Evolutionary conservation across 2,888 invertebrate species (phyloP), one percentile per base, ranked within the genome.

Genomic region (Dendrolimus pini): DNA sequence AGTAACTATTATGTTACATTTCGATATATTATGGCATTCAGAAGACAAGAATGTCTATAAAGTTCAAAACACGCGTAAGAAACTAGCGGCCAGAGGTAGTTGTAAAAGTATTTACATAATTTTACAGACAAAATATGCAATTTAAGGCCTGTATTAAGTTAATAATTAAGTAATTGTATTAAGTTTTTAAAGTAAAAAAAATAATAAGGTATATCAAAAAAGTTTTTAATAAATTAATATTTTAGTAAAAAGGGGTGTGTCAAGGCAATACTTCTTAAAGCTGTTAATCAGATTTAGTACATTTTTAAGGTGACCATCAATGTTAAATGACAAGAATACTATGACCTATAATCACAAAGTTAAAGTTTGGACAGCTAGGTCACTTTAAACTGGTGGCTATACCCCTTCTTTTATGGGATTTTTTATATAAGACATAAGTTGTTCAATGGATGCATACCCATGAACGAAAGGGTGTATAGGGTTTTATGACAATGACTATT

Each of bases 271-370:
- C 71, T 74, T 74, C 77, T 76, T 78, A 72, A 66, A 62, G 66
- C 67, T 75, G 76, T 84, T 84, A 82, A 84, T 84, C 83, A 83
- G 74, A 64, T 77, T 83, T 78, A 78, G 66, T 70, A 67, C 67
- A 72, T 78, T 77, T 30, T 71, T 74, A 71, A 77, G 77, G 70
- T 78, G 76, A 71, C 72, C 72, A 75, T 70, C 70, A 65, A 60
- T 64, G 60, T 67, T 71, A 66, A 54, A 54, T 56, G 54, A 41
- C 81, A 77, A 78, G 53, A 60, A 56, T 68, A 57, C 9, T 1
- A 47, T 62, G 79, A 69, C 53, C 75, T 59, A 54, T 61, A 3
- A 1, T 1, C 9, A 9, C 14, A 7, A 54, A 54, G 47, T 6
- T 47, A 47, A 55, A 7, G 12, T 2, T 42, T 54, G 7, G 7